A percentile compares a stretch with the other conserved stretches of the same genome.
Conservation (phyloP, 2,113 vertebrate genomes). For the Oreotragus oreotragus region DNA sequence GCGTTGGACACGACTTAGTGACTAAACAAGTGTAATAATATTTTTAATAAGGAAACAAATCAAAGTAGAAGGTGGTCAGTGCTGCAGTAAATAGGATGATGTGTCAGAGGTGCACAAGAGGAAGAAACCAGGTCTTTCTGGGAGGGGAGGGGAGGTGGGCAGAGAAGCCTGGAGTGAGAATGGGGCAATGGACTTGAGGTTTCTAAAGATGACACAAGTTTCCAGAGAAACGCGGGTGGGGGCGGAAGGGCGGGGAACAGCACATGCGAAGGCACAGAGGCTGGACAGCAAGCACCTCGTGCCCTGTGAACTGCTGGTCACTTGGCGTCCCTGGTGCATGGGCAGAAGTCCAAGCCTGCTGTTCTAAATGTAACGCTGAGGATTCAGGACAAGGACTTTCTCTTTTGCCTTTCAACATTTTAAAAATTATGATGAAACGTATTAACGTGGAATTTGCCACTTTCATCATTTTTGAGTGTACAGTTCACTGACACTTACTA, state of each 20-base stretch:
- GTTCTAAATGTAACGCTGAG: neutral
- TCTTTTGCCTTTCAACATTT: neutral
- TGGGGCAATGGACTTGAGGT: too few species aligned
- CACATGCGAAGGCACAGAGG: rapidly evolving
- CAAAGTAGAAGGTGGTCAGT: neutral
- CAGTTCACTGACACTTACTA: neutral
- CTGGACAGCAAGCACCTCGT: neutral
- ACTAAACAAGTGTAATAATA: neutral
- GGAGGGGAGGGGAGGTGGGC: neutral
- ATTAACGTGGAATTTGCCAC: neutral
- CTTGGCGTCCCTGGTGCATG: neutral
- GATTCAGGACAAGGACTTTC: neutral
- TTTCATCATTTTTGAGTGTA: neutral
- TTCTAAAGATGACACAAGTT: neutral
- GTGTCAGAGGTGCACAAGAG: neutral
- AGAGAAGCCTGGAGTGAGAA: neutral
- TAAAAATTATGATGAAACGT: neutral
- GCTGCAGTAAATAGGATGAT: rapidly evolving
- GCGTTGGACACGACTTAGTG: rapidly evolving
- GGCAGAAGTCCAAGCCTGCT: neutral
- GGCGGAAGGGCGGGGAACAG: neutral
- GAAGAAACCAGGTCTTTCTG: neutral
- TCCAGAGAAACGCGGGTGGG: too few species aligned
- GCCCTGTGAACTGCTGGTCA: neutral
- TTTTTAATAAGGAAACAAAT: neutral